A percentile compares a stretch with the other conserved stretches of the same genome.
These are phyloP conservation scores for Empidonax alnorum DNA, from an alignment of 2,113 vertebrate genomes.

Conservation along the genomic window DNA sequence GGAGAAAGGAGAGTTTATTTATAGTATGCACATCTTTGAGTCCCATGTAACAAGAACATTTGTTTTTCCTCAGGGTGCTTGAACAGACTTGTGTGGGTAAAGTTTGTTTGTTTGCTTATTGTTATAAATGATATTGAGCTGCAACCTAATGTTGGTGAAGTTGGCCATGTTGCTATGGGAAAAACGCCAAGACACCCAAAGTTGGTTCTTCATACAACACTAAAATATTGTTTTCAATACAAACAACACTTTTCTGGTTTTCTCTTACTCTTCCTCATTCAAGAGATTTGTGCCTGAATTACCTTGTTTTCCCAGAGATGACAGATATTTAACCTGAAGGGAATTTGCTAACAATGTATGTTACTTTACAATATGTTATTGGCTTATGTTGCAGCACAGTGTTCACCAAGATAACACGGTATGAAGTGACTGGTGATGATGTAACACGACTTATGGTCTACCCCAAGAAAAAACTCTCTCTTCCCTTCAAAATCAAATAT, in stretches of 20 bases:
- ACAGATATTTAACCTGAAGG: not conserved
- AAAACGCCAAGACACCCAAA: not conserved
- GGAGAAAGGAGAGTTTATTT: not conserved
- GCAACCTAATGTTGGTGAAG: not conserved
- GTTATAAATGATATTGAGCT: not conserved
- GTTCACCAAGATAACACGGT: not conserved
- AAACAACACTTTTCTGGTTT: not conserved
- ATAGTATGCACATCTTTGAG: not conserved
- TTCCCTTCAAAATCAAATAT: not conserved
- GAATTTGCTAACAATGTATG: not conserved
- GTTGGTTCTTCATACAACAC: not conserved
- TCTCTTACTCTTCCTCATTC: not conserved
- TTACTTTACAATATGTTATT: not conserved
- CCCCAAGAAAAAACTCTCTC: not conserved
- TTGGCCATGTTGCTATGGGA: not conserved
- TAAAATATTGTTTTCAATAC: not conserved
- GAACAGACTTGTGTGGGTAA: not conserved
- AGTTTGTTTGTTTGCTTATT: not conserved
- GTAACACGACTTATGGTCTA: not conserved
- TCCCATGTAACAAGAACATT: not conserved
- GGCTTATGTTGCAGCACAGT: not conserved
- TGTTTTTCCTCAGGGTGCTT: not conserved
- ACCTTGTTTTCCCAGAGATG: not conserved
- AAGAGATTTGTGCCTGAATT: not conserved
- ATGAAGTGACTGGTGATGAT: not conserved